Conservation (phyloP, 2,888 invertebrate genomes). For the Metallyticus violacea region DNA sequence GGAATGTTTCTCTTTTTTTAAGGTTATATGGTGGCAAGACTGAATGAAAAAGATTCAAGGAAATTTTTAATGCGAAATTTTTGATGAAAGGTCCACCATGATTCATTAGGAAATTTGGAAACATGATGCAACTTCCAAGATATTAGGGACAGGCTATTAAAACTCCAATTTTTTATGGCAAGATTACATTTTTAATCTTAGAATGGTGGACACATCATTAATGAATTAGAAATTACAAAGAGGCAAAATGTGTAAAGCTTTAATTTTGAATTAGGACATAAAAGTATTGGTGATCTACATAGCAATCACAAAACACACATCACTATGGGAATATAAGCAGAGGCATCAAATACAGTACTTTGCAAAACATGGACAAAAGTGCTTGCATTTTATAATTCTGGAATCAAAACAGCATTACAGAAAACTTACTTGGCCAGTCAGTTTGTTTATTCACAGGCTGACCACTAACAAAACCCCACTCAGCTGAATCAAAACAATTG, state of each 20-base stretch:
- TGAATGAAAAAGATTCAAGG: not conserved
- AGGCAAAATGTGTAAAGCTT: not conserved
- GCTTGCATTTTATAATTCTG: not conserved
- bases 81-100: not conserved
- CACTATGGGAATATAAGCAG: constrained; percentile 19
- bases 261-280: constrained; percentile 6
- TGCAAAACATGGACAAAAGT: constrained; percentile 8
- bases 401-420: not conserved
- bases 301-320: constrained; percentile 28
- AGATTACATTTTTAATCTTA: not conserved
- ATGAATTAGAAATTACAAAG: not conserved
- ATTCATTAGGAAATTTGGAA: not conserved
- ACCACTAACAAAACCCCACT: constrained; percentile 5
- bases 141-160: not conserved
- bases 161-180: not conserved
- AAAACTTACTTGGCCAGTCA: not conserved
- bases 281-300: constrained; percentile 26
- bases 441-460: not conserved
- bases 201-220: not conserved
- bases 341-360: constrained; percentile 16
- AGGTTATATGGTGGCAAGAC: not conserved
- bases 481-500: constrained; percentile 14
- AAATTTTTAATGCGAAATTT: not conserved
- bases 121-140: not conserved
- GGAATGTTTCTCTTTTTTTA: not conserved